phyloP scores from a whole-genome alignment of 64 coral and sea anemone genomes.

The Trachythela sp. region DNA sequence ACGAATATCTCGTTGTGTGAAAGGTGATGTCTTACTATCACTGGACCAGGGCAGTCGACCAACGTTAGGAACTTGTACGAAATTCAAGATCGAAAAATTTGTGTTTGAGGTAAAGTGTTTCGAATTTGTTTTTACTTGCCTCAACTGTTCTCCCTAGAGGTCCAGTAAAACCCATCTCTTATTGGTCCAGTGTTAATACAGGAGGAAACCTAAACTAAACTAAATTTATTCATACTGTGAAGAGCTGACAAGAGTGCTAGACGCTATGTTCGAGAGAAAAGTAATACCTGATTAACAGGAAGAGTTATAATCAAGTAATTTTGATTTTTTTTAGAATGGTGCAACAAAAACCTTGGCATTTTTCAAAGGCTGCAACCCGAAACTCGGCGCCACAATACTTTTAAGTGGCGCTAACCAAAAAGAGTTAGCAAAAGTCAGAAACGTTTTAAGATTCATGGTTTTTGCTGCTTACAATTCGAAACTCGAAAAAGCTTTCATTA shows the following conservation, averaged over 20 bases:
- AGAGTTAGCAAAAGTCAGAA: slow-evolving; percentile 56
- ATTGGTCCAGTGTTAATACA: too few species aligned
- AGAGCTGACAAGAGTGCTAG: too few species aligned
- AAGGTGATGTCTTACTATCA: slow-evolving; percentile 73
- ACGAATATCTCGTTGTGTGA: slow-evolving; percentile 81
- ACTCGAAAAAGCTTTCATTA: slow-evolving; percentile 63
- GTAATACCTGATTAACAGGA: too few species aligned
- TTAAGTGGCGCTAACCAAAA: slow-evolving; percentile 53
- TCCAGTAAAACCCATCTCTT: too few species aligned
- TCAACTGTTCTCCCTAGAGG: too few species aligned
- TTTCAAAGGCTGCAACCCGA: slow-evolving; percentile 77
- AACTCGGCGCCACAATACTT: slow-evolving; percentile 66
- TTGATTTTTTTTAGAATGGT: slow-evolving; percentile 59
- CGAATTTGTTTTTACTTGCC: too few species aligned
- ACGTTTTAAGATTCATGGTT: slow-evolving; percentile 53
- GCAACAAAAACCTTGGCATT: slow-evolving; percentile 79
- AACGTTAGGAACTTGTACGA: slow-evolving; percentile 68
- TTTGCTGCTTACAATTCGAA: slow-evolving; percentile 58
- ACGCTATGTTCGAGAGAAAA: too few species aligned
- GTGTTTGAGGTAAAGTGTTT: slow-evolving; percentile 43
- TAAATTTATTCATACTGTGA: too few species aligned
- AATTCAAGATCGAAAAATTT: slow-evolving; percentile 81
- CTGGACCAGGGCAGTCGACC: slow-evolving; percentile 91
- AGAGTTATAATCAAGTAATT: not conserved
- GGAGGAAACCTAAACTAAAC: too few species aligned